Conservation (phyloP, 2,888 invertebrate genomes). For the Acrobeloides nanus region DNA sequence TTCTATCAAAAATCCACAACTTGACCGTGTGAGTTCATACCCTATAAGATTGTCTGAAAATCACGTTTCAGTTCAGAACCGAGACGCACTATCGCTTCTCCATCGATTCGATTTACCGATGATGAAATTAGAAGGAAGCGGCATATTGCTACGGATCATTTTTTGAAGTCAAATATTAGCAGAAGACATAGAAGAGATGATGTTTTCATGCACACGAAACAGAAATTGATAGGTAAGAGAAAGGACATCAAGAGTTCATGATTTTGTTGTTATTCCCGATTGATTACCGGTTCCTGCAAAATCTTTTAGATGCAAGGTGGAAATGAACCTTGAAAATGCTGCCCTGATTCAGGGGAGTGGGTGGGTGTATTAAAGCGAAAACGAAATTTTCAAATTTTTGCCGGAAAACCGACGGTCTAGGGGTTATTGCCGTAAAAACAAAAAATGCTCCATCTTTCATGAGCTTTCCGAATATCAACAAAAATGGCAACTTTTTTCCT, state of each 20-base stretch:
- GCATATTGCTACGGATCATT: slow-evolving; percentile 21
- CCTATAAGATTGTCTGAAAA: slow-evolving; percentile 10
- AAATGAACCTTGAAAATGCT: neutral
- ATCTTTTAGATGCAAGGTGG: too few relatives aligned
- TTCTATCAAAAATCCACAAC: slow-evolving; percentile 38
- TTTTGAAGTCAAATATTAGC: slow-evolving; percentile 24
- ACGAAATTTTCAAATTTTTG: slow-evolving; percentile 3
- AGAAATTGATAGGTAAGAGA: slow-evolving; percentile 15
- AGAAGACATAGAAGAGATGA: slow-evolving; percentile 15
- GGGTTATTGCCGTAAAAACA: too few relatives aligned
- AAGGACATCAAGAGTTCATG: too few relatives aligned
- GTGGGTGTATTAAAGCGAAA: too few relatives aligned
- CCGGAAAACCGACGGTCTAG: neutral
- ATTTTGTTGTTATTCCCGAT: too few relatives aligned
- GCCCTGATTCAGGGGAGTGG: too few relatives aligned
- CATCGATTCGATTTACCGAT: slow-evolving; percentile 31
- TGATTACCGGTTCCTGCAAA: too few relatives aligned
- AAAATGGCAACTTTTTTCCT: too few relatives aligned
- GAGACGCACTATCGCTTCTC: slow-evolving; percentile 41
- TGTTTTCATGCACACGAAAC: slow-evolving; percentile 7
- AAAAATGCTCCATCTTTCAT: too few relatives aligned
- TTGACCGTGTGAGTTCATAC: slow-evolving; percentile 37
- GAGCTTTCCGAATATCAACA: too few relatives aligned
- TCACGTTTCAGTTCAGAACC: slow-evolving; percentile 30
- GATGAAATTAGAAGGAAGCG: slow-evolving; percentile 25